Evolutionary conservation across 2,888 invertebrate genomes (phyloP).

Genomic region (Eupithecia tripunctaria): DNA sequence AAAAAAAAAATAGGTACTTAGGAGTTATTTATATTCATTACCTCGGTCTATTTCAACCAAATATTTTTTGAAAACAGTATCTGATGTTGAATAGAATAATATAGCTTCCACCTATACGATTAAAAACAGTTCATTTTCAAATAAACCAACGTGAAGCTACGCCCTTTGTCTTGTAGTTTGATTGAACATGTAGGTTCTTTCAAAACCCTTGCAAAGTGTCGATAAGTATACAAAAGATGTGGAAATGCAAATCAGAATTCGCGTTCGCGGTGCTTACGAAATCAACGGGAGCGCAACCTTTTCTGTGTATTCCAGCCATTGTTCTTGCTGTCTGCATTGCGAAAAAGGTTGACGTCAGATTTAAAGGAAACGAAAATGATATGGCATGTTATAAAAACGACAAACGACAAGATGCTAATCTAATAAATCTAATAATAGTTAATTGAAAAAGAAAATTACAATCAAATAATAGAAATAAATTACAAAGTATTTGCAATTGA

Average conservation of each 20-base stretch:
- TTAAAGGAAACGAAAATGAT: background rate
- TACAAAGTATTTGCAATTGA: too few relatives aligned
- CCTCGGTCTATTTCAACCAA: too few relatives aligned
- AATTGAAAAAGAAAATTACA: too few relatives aligned
- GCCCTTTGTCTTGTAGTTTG: constrained; percentile 7
- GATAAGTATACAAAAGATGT: constrained; percentile 45
- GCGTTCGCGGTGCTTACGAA: constrained; percentile 43
- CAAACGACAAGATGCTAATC: background rate
- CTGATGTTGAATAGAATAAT: background rate
- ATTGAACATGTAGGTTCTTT: constrained; percentile 23
- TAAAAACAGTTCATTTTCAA: background rate
- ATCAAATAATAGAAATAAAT: too few relatives aligned
- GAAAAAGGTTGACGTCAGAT: constrained; percentile 21
- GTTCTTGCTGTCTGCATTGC: constrained; percentile 43
- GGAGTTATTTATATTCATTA: too few relatives aligned
- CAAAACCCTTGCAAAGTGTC: constrained; percentile 36
- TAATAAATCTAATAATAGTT: too few relatives aligned
- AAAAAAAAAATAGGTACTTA: too few relatives aligned
- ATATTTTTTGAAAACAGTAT: background rate
- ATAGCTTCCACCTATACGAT: too few relatives aligned
- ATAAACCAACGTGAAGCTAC: background rate
- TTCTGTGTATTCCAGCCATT: constrained; percentile 50
- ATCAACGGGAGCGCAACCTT: constrained; percentile 48
- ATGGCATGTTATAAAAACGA: background rate
- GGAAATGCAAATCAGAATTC: constrained; percentile 49